A percentile compares a stretch with the other conserved stretches of the same genome.
Conservation (phyloP, 2,797 vertebrate species). For the Myotis findleyi region DNA sequence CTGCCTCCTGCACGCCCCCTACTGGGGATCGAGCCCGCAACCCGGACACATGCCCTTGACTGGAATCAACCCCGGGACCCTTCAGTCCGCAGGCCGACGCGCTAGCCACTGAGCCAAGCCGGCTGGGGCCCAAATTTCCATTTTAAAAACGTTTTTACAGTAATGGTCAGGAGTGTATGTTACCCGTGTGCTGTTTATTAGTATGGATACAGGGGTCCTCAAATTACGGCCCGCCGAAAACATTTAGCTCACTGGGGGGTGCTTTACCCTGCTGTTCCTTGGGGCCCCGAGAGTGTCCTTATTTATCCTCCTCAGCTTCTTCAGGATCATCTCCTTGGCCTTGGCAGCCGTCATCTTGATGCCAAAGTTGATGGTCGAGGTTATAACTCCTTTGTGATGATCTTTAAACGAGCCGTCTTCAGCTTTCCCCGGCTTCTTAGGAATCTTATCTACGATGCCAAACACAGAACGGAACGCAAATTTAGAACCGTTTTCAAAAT, state of each 20-base stretch:
- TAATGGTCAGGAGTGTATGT: neutral
- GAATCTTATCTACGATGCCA: constrained; percentile 20
- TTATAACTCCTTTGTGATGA: constrained; percentile 55
- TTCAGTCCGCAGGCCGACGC: no score
- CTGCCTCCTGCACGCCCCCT: no score
- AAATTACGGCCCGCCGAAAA: no score
- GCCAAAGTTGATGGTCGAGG: constrained; percentile 80
- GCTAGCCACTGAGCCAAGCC: no score
- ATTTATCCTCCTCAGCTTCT: constrained; percentile 80
- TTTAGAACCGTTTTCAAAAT: neutral
- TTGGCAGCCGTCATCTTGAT: constrained; percentile 74
- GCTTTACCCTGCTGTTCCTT: constrained; percentile 77
- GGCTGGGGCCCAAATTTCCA: neutral
- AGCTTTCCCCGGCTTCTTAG: neutral
- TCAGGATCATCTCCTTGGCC: constrained; percentile 82
- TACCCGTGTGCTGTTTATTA: neutral
- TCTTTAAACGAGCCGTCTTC: neutral
- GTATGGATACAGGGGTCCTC: neutral
- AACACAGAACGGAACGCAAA: neutral
- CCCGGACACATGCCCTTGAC: no score
- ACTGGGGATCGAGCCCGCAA: no score
- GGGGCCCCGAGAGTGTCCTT: constrained; percentile 81
- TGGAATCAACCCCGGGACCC: no score
- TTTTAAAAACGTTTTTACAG: neutral
- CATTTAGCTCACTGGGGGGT: no score